Percentiles rank a stretch among this genome's conserved stretches.
Evolutionary conservation across 2,888 invertebrate genomes (phyloP).

Genomic region (Morpho helenor): DNA sequence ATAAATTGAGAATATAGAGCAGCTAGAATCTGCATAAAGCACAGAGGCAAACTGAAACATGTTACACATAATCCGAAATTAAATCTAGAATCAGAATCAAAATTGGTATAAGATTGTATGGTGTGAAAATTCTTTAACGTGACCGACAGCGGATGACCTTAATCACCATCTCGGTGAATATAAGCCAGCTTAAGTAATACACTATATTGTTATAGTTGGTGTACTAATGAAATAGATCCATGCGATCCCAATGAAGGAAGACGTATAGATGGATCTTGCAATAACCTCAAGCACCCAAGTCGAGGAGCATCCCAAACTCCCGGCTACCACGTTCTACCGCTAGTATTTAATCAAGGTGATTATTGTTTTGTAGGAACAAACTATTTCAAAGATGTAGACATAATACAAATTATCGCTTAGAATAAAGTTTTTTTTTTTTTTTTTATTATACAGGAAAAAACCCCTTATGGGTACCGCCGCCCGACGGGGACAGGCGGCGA

Average conservation of each 20-base stretch:
- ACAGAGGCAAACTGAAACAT: background rate
- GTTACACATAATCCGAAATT: background rate
- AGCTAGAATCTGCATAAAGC: no score
- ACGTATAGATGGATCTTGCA: constrained; percentile 45
- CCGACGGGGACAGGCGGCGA: no score
- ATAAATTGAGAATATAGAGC: no score
- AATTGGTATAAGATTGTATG: background rate
- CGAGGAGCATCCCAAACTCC: constrained; percentile 50
- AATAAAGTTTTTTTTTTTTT: no score
- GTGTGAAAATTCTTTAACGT: background rate
- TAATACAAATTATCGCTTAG: no score
- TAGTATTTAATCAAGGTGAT: constrained; percentile 42
- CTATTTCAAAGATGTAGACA: no score
- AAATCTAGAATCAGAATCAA: background rate
- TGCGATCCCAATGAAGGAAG: constrained; percentile 51
- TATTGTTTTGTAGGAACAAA: background rate
- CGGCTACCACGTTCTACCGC: constrained; percentile 40
- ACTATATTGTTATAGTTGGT: constrained; percentile 40
- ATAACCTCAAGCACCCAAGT: constrained; percentile 30
- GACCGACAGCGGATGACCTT: background rate
- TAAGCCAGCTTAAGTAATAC: background rate
- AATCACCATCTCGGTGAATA: no score
- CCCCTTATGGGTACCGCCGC: no score
- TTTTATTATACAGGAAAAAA: no score
- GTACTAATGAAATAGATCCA: constrained; percentile 41